A percentile compares a stretch with the other conserved stretches of the same genome.
These are phyloP conservation scores for Ctenoplectra terminalis DNA, from an alignment of 1,140 invertebrate species.

Conservation along the genomic window DNA sequence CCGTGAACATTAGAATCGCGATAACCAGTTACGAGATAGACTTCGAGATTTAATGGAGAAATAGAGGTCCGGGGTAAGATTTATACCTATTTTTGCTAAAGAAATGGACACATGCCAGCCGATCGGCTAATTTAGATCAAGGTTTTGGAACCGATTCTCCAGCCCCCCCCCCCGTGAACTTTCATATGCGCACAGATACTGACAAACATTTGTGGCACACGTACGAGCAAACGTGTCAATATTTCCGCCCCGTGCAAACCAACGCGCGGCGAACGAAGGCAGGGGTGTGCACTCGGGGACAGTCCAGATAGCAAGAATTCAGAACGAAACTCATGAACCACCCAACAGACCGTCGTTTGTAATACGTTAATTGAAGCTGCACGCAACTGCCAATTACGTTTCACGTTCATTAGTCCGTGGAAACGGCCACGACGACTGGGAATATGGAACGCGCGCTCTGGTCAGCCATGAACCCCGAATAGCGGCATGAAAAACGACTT, in stretches of 20 bases:
- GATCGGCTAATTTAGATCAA: conserved; percentile 55
- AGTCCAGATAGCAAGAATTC: conserved; percentile 33
- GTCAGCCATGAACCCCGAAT: not conserved
- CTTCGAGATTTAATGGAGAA: not conserved
- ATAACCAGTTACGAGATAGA: conserved; percentile 6
- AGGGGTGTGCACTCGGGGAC: not conserved
- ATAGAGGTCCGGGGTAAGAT: not conserved
- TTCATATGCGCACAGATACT: conserved; percentile 21
- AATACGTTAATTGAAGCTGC: conserved; percentile 30
- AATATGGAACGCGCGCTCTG: not conserved
- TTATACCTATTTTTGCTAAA: conserved; percentile 48
- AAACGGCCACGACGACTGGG: not conserved
- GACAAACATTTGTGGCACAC: conserved; percentile 30
- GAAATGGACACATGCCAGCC: conserved; percentile 46
- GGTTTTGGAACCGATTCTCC: conserved; percentile 51
- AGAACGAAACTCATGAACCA: not conserved
- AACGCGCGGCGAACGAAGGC: not conserved
- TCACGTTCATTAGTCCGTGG: not conserved
- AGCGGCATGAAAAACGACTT: not conserved
- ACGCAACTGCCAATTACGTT: conserved; percentile 20
- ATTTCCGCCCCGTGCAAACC: conserved; percentile 11
- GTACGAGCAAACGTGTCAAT: not conserved
- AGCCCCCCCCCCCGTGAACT: conserved; percentile 23
- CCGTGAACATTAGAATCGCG: not conserved
- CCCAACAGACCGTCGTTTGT: not conserved